A percentile compares a stretch with the other conserved stretches of the same genome.
Evolutionary conservation across 2,888 invertebrate genomes (phyloP).

Genomic region (Neoscelio sp.): DNA sequence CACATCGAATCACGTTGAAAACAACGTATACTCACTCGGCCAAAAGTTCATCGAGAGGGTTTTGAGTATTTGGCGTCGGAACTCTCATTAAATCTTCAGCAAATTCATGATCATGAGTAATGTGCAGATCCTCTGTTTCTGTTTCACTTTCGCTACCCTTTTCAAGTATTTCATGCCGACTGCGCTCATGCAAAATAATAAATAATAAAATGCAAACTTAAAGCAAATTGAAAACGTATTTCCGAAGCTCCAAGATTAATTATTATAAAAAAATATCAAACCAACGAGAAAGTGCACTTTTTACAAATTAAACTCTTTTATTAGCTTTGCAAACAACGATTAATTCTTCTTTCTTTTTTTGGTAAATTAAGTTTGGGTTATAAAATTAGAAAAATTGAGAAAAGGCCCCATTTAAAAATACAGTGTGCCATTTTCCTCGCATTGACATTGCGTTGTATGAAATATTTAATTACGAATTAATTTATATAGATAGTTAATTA

Average conservation of each 20-base stretch:
- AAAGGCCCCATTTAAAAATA: no score
- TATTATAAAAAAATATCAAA: no score
- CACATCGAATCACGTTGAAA: conserved; percentile 37
- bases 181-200: conserved; percentile 78
- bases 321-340: no score
- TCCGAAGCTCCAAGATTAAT: conserved; percentile 2
- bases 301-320: no score
- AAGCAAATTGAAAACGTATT: conserved; percentile 59
- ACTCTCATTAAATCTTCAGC: conserved; percentile 79
- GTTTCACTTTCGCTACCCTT: conserved; percentile 89
- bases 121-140: conserved; percentile 88
- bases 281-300: no score
- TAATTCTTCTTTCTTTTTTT: no score
- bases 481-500: no score
- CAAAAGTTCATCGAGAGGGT: conserved; percentile 82
- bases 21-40: conserved; percentile 82
- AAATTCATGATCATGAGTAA: conserved; percentile 80
- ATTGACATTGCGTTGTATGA: no score
- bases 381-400: no score
- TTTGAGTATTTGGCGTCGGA: conserved; percentile 81
- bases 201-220: conserved; percentile 79
- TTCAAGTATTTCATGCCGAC: conserved; percentile 83
- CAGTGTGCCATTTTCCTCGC: no score
- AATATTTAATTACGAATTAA: no score
- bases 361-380: no score